Conservation (phyloP, 2,888 invertebrate genomes). For the Cheilosia impressa region DNA sequence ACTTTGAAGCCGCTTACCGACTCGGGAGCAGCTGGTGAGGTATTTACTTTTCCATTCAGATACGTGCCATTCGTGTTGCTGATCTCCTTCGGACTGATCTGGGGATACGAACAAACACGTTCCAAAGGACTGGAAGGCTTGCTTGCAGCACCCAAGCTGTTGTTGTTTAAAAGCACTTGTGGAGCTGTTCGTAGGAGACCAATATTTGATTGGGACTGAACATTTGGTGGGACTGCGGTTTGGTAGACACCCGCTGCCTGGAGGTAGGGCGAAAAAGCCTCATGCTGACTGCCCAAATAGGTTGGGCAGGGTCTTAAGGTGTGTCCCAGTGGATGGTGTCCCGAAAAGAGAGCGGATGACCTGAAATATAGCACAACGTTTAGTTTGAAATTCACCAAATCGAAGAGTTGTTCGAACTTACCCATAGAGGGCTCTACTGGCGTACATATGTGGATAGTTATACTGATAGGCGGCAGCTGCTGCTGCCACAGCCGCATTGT, state of each 20-base stretch:
- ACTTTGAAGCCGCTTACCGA: conserved; percentile 81
- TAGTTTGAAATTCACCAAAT: not conserved
- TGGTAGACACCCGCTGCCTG: conserved; percentile 72
- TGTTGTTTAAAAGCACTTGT: conserved; percentile 65
- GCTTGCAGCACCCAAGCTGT: conserved; percentile 1
- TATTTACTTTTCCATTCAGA: conserved; percentile 78
- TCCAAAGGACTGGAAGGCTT: conserved; percentile 63
- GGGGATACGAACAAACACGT: conserved; percentile 59
- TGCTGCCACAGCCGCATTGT: conserved; percentile 67
- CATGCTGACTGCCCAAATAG: conserved; percentile 76
- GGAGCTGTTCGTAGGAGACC: conserved; percentile 48
- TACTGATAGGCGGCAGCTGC: conserved; percentile 78
- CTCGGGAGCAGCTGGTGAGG: conserved; percentile 74
- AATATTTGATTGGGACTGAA: conserved; percentile 36
- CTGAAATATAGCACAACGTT: conserved; percentile 14
- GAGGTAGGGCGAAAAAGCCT: conserved; percentile 77
- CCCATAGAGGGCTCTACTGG: conserved; percentile 78
- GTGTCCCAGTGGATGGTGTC: conserved; percentile 71
- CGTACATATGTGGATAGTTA: conserved; percentile 78
- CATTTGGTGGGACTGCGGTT: conserved; percentile 44
- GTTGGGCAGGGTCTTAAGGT: conserved; percentile 76
- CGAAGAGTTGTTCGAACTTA: conserved; percentile 70
- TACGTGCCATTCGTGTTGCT: conserved; percentile 76
- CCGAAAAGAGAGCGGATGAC: conserved; percentile 74
- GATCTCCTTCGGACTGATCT: conserved; percentile 68